Percentiles rank a stretch among this genome's conserved stretches.
These are phyloP conservation scores for Drosophila bunnanda DNA, from an alignment of 2,888 invertebrate genomes.

Conservation along the genomic window DNA sequence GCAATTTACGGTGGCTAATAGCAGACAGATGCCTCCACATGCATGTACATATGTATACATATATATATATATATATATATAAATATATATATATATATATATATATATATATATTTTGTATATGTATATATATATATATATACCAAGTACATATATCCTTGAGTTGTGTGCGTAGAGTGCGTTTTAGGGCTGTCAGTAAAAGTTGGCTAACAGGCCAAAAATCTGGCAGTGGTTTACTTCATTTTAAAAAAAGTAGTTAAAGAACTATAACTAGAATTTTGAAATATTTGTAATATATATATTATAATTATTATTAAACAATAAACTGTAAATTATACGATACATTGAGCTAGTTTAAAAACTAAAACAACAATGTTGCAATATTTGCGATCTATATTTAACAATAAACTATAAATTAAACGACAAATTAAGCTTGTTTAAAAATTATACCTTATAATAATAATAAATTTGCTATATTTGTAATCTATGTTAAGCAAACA, in stretches of 20 bases:
- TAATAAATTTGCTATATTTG: no score
- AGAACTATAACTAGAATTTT: not conserved
- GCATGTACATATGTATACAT: not conserved
- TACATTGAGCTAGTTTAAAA: no score
- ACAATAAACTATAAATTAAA: no score
- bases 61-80: constrained; percentile 4
- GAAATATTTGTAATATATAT: not conserved
- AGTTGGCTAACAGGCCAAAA: constrained; percentile 4
- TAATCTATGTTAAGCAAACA: no score
- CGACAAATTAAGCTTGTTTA: no score
- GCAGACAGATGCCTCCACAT: constrained; percentile 39
- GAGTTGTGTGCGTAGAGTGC: constrained; percentile 5
- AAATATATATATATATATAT: constrained; percentile 7
- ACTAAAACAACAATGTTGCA: no score
- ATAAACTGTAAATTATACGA: not conserved
- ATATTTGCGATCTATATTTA: no score
- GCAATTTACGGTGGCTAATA: constrained; percentile 52
- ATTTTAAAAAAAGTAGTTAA: not conserved
- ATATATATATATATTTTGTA: not conserved
- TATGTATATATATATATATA: constrained; percentile 3
- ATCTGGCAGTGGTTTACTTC: constrained; percentile 1
- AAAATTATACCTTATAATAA: no score
- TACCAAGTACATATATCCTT: constrained; percentile 12
- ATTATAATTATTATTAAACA: no score
- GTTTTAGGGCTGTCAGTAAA: constrained; percentile 7